phyloP scores from a whole-genome alignment of 2,113 vertebrate species.

The Gymnogyps californianus region DNA sequence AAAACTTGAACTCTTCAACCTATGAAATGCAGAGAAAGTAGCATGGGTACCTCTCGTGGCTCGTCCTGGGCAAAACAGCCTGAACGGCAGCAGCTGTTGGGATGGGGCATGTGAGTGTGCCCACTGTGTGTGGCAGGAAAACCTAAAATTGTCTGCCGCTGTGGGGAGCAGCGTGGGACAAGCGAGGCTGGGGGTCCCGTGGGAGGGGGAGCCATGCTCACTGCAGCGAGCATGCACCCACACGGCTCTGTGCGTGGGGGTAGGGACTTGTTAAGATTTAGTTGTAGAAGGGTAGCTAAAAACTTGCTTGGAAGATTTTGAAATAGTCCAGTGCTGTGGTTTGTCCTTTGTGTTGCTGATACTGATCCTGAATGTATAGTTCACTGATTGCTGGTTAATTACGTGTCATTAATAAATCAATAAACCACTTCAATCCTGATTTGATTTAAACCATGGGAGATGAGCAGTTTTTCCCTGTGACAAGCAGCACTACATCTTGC shows the following conservation, averaged over 20 bases:
- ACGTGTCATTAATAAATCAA: background rate
- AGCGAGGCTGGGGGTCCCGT: rapidly evolving
- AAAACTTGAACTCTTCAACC: background rate
- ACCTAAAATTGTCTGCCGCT: background rate
- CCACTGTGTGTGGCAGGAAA: background rate
- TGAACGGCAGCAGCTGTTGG: background rate
- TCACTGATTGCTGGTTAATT: constrained; percentile 2
- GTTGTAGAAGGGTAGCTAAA: background rate
- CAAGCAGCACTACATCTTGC: background rate
- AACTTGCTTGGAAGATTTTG: background rate
- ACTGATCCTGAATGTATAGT: background rate
- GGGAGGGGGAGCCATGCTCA: background rate
- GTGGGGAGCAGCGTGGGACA: rapidly evolving
- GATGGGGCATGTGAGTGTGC: background rate
- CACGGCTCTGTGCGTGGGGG: rapidly evolving
- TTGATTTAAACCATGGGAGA: background rate
- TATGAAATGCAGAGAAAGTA: background rate
- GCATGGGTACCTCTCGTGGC: background rate
- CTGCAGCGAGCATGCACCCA: rapidly evolving
- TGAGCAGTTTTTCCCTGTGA: background rate
- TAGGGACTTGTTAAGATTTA: background rate
- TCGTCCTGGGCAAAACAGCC: rapidly evolving
- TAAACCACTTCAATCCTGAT: background rate
- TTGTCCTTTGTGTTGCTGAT: background rate
- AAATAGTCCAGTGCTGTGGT: background rate